Evolutionary conservation across 2,888 invertebrate species (phyloP).

Genomic region (Notodonta ziczac): DNA sequence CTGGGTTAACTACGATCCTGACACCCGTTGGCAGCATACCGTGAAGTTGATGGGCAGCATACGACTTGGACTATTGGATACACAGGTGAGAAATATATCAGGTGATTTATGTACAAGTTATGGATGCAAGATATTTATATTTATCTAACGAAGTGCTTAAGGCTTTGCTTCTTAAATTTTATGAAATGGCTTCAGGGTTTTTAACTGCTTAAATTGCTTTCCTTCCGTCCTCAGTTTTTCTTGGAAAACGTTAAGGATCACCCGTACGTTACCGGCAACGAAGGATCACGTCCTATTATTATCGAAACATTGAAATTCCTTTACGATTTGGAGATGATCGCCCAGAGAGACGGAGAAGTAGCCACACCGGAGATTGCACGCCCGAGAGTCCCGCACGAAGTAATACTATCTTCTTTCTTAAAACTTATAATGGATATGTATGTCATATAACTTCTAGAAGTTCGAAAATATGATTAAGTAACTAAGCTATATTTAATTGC

Average conservation of each 20-base stretch:
- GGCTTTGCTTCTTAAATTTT: no score
- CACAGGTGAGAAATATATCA: conserved; percentile 76
- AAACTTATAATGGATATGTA: neutral
- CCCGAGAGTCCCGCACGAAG: conserved; percentile 93
- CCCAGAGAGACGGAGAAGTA: conserved; percentile 91
- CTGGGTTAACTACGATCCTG: conserved; percentile 93
- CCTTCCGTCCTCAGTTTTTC: conserved; percentile 87
- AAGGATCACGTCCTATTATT: conserved; percentile 93
- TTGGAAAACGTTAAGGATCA: conserved; percentile 95
- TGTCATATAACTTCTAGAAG: neutral
- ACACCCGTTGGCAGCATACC: conserved; percentile 89
- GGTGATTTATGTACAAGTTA: no score
- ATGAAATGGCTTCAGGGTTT: neutral
- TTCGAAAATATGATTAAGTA: neutral
- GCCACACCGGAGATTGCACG: conserved; percentile 93
- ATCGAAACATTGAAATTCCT: conserved; percentile 96
- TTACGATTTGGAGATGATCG: conserved; percentile 95
- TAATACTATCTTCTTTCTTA: conserved; percentile 35
- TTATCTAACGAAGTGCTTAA: no score
- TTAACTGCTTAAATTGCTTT: neutral
- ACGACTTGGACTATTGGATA: conserved; percentile 92
- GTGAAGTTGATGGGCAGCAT: conserved; percentile 92
- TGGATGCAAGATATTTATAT: no score
- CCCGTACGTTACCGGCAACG: conserved; percentile 92
- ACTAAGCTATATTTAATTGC: neutral